A percentile compares a stretch with the other conserved stretches of the same genome.
Evolutionary conservation across 2,797 vertebrate species (phyloP).

Genomic region (Poeciliopsis turneri): DNA sequence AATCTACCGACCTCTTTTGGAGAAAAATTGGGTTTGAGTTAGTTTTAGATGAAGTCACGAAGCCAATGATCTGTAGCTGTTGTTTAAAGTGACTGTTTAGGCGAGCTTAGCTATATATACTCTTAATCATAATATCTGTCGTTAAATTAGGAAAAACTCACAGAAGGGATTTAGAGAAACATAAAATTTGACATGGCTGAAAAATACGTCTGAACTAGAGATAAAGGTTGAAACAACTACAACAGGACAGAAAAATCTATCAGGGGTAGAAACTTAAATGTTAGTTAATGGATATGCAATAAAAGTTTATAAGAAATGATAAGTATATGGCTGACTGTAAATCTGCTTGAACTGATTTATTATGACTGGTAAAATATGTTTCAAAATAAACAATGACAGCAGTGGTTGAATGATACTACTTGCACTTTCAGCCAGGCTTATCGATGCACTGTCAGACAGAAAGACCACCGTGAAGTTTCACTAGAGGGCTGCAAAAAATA

Average conservation of each 20-base stretch:
- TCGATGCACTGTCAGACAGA: not conserved
- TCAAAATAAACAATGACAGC: not conserved
- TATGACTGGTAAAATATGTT: not conserved
- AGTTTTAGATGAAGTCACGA: constrained; percentile 1
- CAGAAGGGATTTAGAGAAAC: not conserved
- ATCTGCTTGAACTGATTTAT: not conserved
- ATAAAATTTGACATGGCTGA: not conserved
- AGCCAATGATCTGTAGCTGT: constrained; percentile 67
- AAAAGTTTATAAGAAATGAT: not conserved
- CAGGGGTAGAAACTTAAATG: not conserved
- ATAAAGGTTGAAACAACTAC: not conserved
- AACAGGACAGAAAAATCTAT: not conserved
- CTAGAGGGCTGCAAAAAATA: not conserved
- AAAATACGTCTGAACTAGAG: not conserved
- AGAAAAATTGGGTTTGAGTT: not conserved
- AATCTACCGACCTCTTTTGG: too few species aligned
- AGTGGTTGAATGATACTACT: not conserved
- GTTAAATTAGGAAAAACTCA: not conserved
- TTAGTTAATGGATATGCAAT: not conserved
- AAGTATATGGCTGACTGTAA: not conserved
- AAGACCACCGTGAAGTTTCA: not conserved
- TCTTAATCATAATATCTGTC: not conserved
- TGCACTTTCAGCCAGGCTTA: not conserved
- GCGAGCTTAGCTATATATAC: constrained; percentile 21
- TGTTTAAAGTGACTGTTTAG: constrained; percentile 49